Conservation (phyloP, 2,797 vertebrate genomes). For the Pangasius macronema region DNA sequence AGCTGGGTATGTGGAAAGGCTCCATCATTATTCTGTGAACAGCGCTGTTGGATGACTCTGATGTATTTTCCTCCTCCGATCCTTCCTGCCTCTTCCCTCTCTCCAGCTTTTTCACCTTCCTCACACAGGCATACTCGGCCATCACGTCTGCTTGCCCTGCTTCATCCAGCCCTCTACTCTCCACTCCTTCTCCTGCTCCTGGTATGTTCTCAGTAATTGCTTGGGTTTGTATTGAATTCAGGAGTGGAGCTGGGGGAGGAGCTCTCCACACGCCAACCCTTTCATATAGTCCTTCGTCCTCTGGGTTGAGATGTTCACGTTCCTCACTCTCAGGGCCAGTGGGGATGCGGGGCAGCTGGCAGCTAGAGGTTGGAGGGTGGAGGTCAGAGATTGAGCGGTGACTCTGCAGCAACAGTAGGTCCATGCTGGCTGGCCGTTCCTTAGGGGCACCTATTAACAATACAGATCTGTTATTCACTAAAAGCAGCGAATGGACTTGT, state of each 20-base stretch:
- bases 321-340: conserved; percentile 56
- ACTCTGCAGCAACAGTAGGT: conserved; percentile 76
- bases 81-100: conserved; percentile 70
- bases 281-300: conserved; percentile 79
- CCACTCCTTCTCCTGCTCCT: conserved; percentile 36
- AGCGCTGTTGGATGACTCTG: conserved; percentile 70
- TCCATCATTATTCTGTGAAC: conserved; percentile 68
- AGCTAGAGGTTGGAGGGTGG: conserved; percentile 63
- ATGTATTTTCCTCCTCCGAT: conserved; percentile 66
- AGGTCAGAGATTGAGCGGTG: conserved; percentile 73
- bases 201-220: conserved; percentile 55
- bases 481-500: neutral
- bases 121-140: conserved; percentile 76
- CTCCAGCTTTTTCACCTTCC: conserved; percentile 75
- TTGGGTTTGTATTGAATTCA: conserved; percentile 64
- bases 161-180: conserved; percentile 45
- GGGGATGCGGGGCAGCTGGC: conserved; percentile 73
- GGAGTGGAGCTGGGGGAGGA: conserved; percentile 59
- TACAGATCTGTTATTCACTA: conserved; percentile 4
- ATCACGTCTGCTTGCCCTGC: conserved; percentile 65
- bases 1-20: conserved; percentile 75
- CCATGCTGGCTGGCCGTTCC: conserved; percentile 79
- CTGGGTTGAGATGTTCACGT: conserved; percentile 73
- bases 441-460: conserved; percentile 68
- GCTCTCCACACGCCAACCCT: conserved; percentile 70